Base-by-base conservation (phyloP, 2,113 vertebrate species). In the Ptilorrhoa leucosticta region DNA sequence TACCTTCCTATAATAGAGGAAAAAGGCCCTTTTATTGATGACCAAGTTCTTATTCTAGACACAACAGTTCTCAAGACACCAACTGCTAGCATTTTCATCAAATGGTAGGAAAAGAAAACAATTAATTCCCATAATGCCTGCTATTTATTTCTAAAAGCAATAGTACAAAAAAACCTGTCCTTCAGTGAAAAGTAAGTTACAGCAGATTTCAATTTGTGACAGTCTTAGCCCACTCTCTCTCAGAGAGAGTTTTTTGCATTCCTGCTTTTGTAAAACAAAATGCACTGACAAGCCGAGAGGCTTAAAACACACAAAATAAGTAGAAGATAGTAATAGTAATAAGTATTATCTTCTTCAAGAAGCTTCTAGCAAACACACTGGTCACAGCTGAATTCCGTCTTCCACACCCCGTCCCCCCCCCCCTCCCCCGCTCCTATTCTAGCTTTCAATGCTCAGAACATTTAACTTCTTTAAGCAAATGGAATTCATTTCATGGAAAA, bases 401-500 rank as follows among this genome's bases (percentile, higher is more conserved):
- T 76, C 21, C 15, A 24, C 28, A 45, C 5, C 22, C 44, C 44
- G 9, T 9, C 48, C 30, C 30, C 15, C 50, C 15, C 10, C 30
- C 24, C 35, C 6, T 17, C 24, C 19, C 0, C 1, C 28, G 13
- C n/a, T n/a, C 65, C 17, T 83, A 23, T 71, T 81, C 51, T 42
- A 81, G 28, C 13, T 37, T 60, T 89, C 69, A 71, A 3, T 56
- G 21, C 61, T 60, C 70, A 82, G 56, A 87, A 81, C 39, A 84
- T 7, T 27, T 63, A 64, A 51, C 9, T 68, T 89, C 37, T 72
- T 87, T 50, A 84, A 84, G 31, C 19, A 92, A 93, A 76, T 48
- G 24, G 26, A 79, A 68, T 94, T 50, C 3, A 71, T 85, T 94
- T 73, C n/a, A 82, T 35, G 37, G 37, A 91, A 94, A 35, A 78